Base-by-base conservation (phyloP, 2,888 invertebrate genomes). In the Cantharis nigra region DNA sequence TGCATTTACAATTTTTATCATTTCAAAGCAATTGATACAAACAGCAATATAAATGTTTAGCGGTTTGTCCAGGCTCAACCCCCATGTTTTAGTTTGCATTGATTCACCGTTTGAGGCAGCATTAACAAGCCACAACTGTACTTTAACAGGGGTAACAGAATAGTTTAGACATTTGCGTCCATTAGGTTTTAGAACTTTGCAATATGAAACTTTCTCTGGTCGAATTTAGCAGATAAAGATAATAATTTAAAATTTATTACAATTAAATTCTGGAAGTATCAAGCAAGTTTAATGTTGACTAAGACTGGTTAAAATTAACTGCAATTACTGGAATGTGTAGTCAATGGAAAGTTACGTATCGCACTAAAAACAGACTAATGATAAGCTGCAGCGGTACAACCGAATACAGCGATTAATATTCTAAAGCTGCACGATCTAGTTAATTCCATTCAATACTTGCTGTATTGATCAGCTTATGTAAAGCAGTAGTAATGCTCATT, bases 321-420 rank as follows among this genome's bases (percentile, higher is more conserved):
- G n/a, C 49, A 49, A 49, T 49, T 49, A 49, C 49, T n/a, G 49
- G 49, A 49, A 49, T n/a, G 9, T 49, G n/a, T 23, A 26, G 10
- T 64, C 64, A 23, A 23, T 67, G 70, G 74, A 64, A 78, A 76
- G 78, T 76, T 76, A 71, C 74, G 71, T 78, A 76, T 76, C 70
- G 76, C 67, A 63, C 28, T 70, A 73, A 70, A 74, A 71, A 72
- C 74, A 62, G 76, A 79, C 76, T 79, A 76, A 79, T 76, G 76
- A 79, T 76, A 74, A 76, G 74, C 74, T 74, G 72, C 72, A 71
- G 72, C 78, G 72, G 70, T 78, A 76, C 78, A 75, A 71, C 62
- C 72, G 71, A 76, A 79, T 76, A 76, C 72, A 72, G 67, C 74
- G 74, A 76, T 79, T 79, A 79, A 79, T 79, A 79, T 79, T 79